Evolutionary conservation across 2,888 invertebrate genomes (phyloP).

Genomic region (Kuschelorhynchus macadamiae): DNA sequence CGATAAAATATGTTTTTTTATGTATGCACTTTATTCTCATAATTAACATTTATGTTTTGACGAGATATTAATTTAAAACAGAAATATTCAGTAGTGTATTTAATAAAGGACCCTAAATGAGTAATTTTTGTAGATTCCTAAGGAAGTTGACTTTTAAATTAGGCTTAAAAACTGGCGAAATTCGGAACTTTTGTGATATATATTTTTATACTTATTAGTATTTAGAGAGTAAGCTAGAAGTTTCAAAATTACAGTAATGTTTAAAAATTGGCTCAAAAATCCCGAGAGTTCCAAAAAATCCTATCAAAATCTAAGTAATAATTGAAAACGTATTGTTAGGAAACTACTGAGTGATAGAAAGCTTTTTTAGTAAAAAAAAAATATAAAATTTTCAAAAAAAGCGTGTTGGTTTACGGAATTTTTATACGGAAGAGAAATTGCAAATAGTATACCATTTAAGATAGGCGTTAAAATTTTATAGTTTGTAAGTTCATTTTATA

Average conservation of each 20-base stretch:
- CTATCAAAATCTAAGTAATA: constrained; percentile 24
- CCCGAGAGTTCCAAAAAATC: constrained; percentile 18
- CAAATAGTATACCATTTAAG: constrained; percentile 58
- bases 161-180: constrained; percentile 54
- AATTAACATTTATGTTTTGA: no score
- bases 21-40: background rate
- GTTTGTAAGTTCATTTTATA: constrained; percentile 48
- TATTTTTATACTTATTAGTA: constrained; percentile 60
- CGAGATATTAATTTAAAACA: background rate
- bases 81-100: constrained; percentile 12
- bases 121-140: constrained; percentile 35
- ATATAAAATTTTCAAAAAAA: constrained; percentile 52
- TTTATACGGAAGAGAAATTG: constrained; percentile 46
- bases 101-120: constrained; percentile 44
- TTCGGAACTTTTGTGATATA: constrained; percentile 62
- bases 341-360: constrained; percentile 59
- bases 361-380: constrained; percentile 57
- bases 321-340: constrained; percentile 54
- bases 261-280: constrained; percentile 57
- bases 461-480: constrained; percentile 51
- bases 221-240: constrained; percentile 51
- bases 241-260: constrained; percentile 48
- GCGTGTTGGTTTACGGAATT: constrained; percentile 19
- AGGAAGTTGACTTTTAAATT: constrained; percentile 22
- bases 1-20: no score